Percentiles rank a stretch among this genome's conserved stretches.
Evolutionary conservation across 2,888 invertebrate genomes (phyloP).

Genomic region (Drosophila histrio): DNA sequence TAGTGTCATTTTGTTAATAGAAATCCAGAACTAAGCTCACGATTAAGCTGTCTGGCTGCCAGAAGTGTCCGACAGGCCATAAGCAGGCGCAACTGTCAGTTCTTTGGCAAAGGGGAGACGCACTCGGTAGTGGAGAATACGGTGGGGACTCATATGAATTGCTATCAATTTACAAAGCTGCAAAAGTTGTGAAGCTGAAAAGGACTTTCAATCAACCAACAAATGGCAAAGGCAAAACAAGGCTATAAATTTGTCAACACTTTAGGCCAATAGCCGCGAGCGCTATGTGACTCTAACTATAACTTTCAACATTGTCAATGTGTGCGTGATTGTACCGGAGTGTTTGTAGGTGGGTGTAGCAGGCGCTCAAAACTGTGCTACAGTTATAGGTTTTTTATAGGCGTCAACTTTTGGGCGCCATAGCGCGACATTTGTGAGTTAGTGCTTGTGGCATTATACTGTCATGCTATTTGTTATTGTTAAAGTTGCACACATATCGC

Average conservation of each 20-base stretch:
- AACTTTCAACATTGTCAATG: constrained; percentile 28
- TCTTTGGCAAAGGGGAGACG: neutral
- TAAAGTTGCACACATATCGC: neutral
- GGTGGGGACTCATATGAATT: constrained; percentile 12
- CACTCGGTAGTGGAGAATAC: no score
- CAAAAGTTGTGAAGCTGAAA: constrained; percentile 35
- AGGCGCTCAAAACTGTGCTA: constrained; percentile 30
- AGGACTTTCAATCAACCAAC: constrained; percentile 67
- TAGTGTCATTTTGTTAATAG: constrained; percentile 46
- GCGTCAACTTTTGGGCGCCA: constrained; percentile 65
- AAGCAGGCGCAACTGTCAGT: neutral
- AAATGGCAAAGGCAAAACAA: constrained; percentile 68
- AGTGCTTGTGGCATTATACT: constrained; percentile 60
- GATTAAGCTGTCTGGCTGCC: constrained; percentile 51
- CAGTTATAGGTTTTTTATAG: constrained; percentile 49
- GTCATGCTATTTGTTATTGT: constrained; percentile 50
- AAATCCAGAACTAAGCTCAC: constrained; percentile 40
- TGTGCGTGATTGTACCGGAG: neutral
- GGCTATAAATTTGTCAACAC: constrained; percentile 76
- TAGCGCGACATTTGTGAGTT: constrained; percentile 61
- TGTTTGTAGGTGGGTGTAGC: constrained; percentile 1
- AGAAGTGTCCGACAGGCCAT: constrained; percentile 39
- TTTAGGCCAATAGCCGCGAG: constrained; percentile 52
- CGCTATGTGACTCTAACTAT: constrained; percentile 28
- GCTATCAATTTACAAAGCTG: constrained; percentile 50